phyloP scores from a whole-genome alignment of 2,888 invertebrate genomes.

The Neoitamus cyanurus region DNA sequence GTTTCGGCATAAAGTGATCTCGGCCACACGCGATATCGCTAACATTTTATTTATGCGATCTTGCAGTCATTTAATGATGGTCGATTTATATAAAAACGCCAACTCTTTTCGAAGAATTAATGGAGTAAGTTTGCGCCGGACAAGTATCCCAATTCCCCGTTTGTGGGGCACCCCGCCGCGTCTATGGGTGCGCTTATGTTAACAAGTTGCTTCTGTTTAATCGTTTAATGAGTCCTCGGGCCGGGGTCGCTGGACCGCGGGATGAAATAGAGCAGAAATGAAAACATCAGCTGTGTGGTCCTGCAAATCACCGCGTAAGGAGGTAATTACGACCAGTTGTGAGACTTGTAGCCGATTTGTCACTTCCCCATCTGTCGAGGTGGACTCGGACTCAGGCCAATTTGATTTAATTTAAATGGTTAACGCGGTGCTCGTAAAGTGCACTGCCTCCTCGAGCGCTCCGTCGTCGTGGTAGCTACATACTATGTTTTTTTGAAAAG shows the following conservation, averaged over 20 bases:
- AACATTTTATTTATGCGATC: slow-evolving; percentile 51
- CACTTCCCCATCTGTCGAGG: neutral
- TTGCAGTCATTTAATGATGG: slow-evolving; percentile 49
- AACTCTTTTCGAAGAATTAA: slow-evolving; percentile 51
- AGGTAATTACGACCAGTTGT: neutral
- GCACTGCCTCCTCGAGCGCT: neutral
- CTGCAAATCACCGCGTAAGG: neutral
- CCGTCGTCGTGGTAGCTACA: neutral
- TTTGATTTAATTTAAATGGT: neutral
- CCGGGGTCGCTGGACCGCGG: neutral
- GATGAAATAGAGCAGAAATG: slow-evolving; percentile 14
- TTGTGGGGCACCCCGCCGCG: slow-evolving; percentile 47
- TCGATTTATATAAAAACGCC: slow-evolving; percentile 52
- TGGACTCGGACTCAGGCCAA: neutral
- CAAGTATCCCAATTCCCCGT: slow-evolving; percentile 48
- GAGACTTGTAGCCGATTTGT: slow-evolving; percentile 10
- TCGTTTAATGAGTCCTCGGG: neutral
- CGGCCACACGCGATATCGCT: slow-evolving; percentile 50
- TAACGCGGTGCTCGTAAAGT: neutral
- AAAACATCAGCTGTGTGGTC: slow-evolving; percentile 2
- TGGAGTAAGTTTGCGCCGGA: slow-evolving; percentile 44
- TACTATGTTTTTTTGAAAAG: neutral
- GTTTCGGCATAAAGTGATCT: slow-evolving; percentile 37
- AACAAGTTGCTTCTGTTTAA: slow-evolving; percentile 53
- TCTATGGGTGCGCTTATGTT: slow-evolving; percentile 49